phyloP scores from a whole-genome alignment of 23 tunicate species.

The Botrylloides violaceus region DNA sequence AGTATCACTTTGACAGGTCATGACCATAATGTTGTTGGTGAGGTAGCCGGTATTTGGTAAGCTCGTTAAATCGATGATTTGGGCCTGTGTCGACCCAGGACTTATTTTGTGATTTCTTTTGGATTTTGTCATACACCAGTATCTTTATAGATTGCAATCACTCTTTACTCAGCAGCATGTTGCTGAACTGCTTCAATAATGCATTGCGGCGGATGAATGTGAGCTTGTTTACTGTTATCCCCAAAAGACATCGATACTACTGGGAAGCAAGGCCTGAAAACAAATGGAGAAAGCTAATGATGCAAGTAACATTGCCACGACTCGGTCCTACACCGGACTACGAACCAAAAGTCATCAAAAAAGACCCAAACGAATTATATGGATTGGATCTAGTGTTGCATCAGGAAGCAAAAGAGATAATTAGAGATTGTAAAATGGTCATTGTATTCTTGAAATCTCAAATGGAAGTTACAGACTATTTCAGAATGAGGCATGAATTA shows the following conservation, averaged over 20 bases:
- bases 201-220: not conserved
- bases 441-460: constrained; percentile 40
- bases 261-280: constrained; percentile 60
- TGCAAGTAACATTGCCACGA: constrained; percentile 66
- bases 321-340: constrained; percentile 7
- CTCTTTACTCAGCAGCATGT: too few relatives aligned
- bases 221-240: constrained; percentile 1
- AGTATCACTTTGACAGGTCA: too few relatives aligned
- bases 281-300: constrained; percentile 33
- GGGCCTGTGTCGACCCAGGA: too few relatives aligned
- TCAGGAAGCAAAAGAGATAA: constrained; percentile 48
- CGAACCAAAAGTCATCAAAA: not conserved
- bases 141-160: too few relatives aligned
- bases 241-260: constrained; percentile 58
- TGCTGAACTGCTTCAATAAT: not conserved
- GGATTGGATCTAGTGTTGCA: constrained; percentile 61
- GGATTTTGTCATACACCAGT: too few relatives aligned
- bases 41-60: too few relatives aligned
- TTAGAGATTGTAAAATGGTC: constrained; percentile 35
- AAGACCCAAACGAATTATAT: constrained; percentile 26
- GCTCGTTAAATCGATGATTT: too few relatives aligned
- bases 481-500: constrained; percentile 47
- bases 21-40: too few relatives aligned
- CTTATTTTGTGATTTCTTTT: too few relatives aligned
- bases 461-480: constrained; percentile 47